phyloP scores from a whole-genome alignment of 2,797 vertebrate species.

The Vipera latastei region DNA sequence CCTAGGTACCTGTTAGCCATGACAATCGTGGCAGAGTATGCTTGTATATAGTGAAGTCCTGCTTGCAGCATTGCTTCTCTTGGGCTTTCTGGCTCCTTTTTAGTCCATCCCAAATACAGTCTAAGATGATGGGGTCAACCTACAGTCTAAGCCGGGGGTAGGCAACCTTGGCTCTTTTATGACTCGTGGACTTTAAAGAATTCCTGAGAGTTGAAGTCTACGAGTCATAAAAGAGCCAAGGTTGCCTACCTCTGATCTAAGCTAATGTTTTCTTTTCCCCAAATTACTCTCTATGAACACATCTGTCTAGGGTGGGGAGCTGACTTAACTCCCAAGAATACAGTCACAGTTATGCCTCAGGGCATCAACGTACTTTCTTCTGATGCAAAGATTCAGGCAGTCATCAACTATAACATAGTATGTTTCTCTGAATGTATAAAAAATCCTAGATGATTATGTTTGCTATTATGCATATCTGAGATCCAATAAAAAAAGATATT shows the following conservation, averaged over 20 bases:
- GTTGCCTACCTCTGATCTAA: background rate
- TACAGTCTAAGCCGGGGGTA: background rate
- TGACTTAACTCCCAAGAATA: too few relatives aligned
- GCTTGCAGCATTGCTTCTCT: too few relatives aligned
- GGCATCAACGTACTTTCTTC: background rate
- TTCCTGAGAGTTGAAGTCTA: too few relatives aligned
- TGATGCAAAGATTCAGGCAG: background rate
- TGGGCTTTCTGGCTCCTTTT: too few relatives aligned
- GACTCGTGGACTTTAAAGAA: too few relatives aligned
- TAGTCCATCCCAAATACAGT: background rate
- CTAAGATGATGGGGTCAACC: background rate
- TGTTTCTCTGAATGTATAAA: background rate
- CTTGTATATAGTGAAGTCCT: too few relatives aligned
- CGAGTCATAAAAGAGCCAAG: too few relatives aligned
- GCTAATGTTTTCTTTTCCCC: background rate
- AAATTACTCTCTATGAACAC: background rate
- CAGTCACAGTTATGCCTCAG: too few relatives aligned
- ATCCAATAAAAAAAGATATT: background rate
- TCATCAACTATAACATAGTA: background rate
- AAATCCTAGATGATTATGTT: background rate
- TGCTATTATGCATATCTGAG: background rate
- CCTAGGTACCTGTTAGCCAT: background rate
- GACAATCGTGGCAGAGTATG: background rate
- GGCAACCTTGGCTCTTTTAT: too few relatives aligned
- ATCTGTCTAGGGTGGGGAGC: background rate